Conservation (phyloP, 2,888 invertebrate genomes). For the Oscheius sp. region DNA sequence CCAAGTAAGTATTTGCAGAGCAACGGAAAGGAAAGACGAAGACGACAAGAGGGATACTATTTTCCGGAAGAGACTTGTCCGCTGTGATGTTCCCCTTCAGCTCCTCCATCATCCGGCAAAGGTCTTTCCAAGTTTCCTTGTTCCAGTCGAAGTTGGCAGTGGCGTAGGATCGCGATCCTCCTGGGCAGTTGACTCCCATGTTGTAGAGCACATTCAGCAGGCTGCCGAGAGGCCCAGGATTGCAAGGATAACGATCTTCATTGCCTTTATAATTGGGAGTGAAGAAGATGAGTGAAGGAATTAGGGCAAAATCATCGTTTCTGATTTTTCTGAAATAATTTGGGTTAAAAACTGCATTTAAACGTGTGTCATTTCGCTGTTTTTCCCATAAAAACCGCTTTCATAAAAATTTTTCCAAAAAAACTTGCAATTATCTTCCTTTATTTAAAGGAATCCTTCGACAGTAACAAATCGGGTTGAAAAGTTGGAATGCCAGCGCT, state of each 20-base stretch:
- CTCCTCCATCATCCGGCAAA: background rate
- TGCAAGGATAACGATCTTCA: background rate
- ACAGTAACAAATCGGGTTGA: too few relatives aligned
- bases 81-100: background rate
- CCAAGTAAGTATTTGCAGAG: background rate
- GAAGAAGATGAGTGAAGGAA: constrained; percentile 6
- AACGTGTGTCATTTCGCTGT: too few relatives aligned
- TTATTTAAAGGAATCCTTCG: too few relatives aligned
- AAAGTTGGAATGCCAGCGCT: too few relatives aligned
- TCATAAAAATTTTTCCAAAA: too few relatives aligned
- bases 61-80: background rate
- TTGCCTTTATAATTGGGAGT: background rate
- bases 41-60: background rate
- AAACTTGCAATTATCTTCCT: too few relatives aligned
- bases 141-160: background rate
- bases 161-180: background rate
- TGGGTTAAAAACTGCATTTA: too few relatives aligned
- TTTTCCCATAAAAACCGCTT: too few relatives aligned
- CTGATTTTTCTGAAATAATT: constrained; percentile 1
- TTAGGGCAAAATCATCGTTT: background rate
- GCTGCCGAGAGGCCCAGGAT: background rate
- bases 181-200: constrained; percentile 10
- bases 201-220: constrained; percentile 4
- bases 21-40: constrained; percentile 25
- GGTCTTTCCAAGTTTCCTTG: background rate